These are phyloP conservation scores for Patagioenas fasciata DNA, from an alignment of 2,113 vertebrate genomes.

Conservation along the genomic window DNA sequence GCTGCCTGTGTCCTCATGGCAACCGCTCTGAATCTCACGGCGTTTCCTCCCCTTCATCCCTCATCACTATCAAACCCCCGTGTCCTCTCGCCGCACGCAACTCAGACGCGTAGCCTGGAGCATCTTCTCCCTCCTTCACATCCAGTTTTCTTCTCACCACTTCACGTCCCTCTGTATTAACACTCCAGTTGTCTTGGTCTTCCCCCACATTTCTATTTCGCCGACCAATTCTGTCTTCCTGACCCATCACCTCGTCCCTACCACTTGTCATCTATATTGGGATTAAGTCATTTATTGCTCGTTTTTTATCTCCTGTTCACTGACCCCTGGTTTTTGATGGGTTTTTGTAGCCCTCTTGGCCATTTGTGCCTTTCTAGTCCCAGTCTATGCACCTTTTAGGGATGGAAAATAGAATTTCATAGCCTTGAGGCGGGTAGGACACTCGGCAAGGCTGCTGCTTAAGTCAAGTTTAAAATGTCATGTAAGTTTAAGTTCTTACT, in stretches of 20 bases:
- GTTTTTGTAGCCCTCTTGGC: neutral
- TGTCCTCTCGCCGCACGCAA: accelerated
- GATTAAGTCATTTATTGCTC: neutral
- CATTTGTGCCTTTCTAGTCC: neutral
- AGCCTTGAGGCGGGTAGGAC: neutral
- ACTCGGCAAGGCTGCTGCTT: neutral
- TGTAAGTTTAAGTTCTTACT: neutral
- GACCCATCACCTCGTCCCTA: neutral
- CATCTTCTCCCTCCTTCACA: neutral
- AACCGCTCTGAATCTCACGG: neutral
- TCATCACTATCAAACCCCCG: neutral
- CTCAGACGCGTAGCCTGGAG: neutral
- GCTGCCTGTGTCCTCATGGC: accelerated
- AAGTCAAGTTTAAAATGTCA: neutral
- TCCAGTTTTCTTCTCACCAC: neutral
- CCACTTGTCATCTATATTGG: neutral
- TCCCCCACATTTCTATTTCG: neutral
- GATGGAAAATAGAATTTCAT: neutral
- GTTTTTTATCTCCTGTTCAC: neutral
- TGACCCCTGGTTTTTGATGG: too few species aligned
- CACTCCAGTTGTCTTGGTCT: neutral
- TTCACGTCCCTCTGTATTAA: constrained; percentile 2
- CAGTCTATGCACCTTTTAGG: neutral
- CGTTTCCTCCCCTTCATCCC: neutral
- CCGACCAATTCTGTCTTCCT: neutral